Evolutionary conservation across 2,888 invertebrate genomes (phyloP), one percentile per base, ranked within the genome.

Genomic region (Drosophila longiperda): DNA sequence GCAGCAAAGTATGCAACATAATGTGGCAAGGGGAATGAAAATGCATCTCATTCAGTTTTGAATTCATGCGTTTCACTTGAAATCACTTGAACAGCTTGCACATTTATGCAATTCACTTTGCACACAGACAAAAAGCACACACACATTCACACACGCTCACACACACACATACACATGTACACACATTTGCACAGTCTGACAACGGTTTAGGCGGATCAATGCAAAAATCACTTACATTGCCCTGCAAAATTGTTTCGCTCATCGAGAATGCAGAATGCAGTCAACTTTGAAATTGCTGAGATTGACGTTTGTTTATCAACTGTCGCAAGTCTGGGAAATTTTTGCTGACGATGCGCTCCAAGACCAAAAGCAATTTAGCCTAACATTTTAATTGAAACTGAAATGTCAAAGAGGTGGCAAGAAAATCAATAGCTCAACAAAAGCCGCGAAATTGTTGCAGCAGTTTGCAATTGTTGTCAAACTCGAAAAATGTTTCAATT

Each of bases 31-130:
- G 17, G 50, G 26, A 0, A 38, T 55, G 38, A 67, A 71, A 61
- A 42, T 78, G 79, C 79, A 71, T 78, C 52, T 68, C 73, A 73
- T 55, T 67, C 77, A 64, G 59, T 40, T 40, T 32, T 55, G 57
- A 32, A 45, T 62, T 68, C 68, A 70, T 70, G 64, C 63, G 45
- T 69, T 80, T 73, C 85, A 82, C 85, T 78, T 54, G 73, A 88
- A 83, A 74, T 80, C 78, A 84, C 82, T 89, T 80, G 72, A 82
- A 82, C 78, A 79, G 66, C 74, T 84, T 82, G 80, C 85, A 80
- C 80, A 89, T 87, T 87, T 78, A 73, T 87, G 80, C 87, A 75
- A 82, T 69, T 83, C 77, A 82, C 73, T 83, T 81, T 63, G 68
- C 78, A 73, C 58, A 72, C 40, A n/a, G n/a, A 33, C 45, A 63